Base-by-base conservation (phyloP, 1,140 invertebrate species). In the Drosophila triauraria region DNA sequence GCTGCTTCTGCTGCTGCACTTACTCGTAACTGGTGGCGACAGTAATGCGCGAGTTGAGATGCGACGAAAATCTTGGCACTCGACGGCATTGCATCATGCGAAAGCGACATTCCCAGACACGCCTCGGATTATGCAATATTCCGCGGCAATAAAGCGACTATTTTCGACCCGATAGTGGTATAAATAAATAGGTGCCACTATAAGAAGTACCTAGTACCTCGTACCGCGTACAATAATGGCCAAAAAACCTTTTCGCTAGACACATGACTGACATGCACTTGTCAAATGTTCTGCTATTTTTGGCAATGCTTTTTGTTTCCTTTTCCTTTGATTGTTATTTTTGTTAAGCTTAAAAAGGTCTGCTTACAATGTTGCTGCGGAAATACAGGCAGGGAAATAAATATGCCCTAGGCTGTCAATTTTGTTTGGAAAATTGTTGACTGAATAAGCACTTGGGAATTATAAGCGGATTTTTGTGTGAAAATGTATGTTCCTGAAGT, bases 71-170 rank as follows among this genome's bases (percentile, higher is more conserved):
- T 79, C 58, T 88, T 88, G 84, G 83, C 83, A 87, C 58, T 46
- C 58, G 47, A 42, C 54, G 77, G 30, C 71, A 85, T 90, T 90
- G 85, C 85, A 90, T 90, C 85, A 87, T 76, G 78, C 71, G 51
- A 78, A 61, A 75, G 70, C 81, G 85, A 90, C 78, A 90, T 90
- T 90, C 85, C 82, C 85, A 90, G 85, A 90, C 85, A 57, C 85
- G 78, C 85, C 85, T 72, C 78, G 70, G 62, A 80, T 90, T 90
- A 90, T 90, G 85, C 85, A 90, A 90, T 67, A 78, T 61, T 85
- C 20, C 53, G 20, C 57, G 57, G 62, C 57, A 42, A 64, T 64
- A 64, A 62, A 67, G 76, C 65, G 60, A 87, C 79, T 80, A 71
- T 82, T 90, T 87, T 80, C 74, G 79, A 63, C 57, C 35, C 59